These are phyloP conservation scores for Drosophila trapezifrons DNA, from an alignment of 1,140 invertebrate genomes.

Conservation along the genomic window DNA sequence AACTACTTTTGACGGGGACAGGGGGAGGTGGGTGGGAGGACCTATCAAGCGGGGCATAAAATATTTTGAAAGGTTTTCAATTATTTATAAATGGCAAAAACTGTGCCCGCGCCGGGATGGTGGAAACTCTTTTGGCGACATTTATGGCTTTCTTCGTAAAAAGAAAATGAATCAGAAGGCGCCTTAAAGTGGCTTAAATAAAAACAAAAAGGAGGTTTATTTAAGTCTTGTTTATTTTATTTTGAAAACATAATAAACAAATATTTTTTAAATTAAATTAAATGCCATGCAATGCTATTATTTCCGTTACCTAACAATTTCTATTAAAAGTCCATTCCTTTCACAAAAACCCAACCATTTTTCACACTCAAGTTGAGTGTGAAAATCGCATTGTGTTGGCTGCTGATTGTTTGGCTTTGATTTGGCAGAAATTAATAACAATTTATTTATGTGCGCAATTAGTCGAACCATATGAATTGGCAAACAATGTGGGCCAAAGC, in stretches of 20 bases:
- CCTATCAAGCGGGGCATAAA: constrained; percentile 36
- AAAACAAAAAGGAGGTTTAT: neutral
- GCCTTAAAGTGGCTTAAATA: neutral
- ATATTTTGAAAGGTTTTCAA: constrained; percentile 54
- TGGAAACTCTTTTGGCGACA: constrained; percentile 6
- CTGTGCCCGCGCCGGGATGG: neutral
- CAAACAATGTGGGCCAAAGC: constrained; percentile 39
- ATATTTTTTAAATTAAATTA: too few relatives aligned
- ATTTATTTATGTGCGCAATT: constrained; percentile 77
- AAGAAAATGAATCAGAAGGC: neutral
- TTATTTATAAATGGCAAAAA: constrained; percentile 47
- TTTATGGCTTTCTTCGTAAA: neutral
- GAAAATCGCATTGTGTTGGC: constrained; percentile 27
- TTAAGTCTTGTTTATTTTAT: neutral
- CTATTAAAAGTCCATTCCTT: too few relatives aligned
- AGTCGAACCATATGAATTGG: constrained; percentile 49
- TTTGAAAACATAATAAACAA: too few relatives aligned
- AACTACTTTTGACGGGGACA: constrained; percentile 16
- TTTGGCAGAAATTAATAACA: constrained; percentile 73
- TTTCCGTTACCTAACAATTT: too few relatives aligned
- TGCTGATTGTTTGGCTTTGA: constrained; percentile 49
- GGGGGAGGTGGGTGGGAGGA: too few relatives aligned
- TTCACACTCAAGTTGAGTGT: constrained; percentile 15
- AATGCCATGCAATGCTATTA: too few relatives aligned
- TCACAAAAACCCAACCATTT: too few relatives aligned